Percentiles rank a stretch among this genome's conserved stretches.
phyloP scores from a whole-genome alignment of 2,797 vertebrate species.

The Sparidentex hasta region DNA sequence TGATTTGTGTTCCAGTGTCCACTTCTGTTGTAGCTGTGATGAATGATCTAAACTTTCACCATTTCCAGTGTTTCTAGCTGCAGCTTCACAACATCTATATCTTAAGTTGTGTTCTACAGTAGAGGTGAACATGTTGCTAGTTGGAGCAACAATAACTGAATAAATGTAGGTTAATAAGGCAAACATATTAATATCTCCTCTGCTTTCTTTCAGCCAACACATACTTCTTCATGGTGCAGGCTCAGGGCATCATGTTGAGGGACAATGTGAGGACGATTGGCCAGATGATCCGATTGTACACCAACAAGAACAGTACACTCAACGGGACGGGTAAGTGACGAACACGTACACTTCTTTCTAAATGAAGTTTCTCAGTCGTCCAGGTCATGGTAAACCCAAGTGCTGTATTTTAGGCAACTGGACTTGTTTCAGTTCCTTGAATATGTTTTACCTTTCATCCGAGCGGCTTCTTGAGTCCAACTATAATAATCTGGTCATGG shows the following conservation, averaged over 20 bases:
- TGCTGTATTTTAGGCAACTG: too few species aligned
- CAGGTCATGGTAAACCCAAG: too few species aligned
- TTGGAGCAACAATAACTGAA: neutral
- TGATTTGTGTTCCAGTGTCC: neutral
- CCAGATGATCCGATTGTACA: constrained; percentile 96
- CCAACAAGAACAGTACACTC: constrained; percentile 95
- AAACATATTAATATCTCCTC: neutral
- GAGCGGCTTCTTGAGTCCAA: too few species aligned
- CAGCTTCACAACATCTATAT: neutral
- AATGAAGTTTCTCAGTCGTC: too few species aligned
- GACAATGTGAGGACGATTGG: constrained; percentile 97
- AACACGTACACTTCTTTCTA: neutral
- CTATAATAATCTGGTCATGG: too few species aligned
- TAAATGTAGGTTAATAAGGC: neutral
- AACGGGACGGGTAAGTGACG: constrained; percentile 92
- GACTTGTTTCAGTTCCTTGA: too few species aligned
- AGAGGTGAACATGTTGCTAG: neutral
- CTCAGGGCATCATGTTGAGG: constrained; percentile 96
- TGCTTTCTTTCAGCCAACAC: constrained; percentile 90
- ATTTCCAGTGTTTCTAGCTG: neutral
- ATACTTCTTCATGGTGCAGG: constrained; percentile 98
- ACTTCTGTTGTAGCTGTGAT: neutral
- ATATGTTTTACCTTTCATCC: too few species aligned
- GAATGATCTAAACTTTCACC: neutral
- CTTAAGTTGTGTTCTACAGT: neutral